Percentiles rank a stretch among this genome's conserved stretches.
phyloP scores from a whole-genome alignment of 2,797 vertebrate genomes.

The Trematomus bernacchii region DNA sequence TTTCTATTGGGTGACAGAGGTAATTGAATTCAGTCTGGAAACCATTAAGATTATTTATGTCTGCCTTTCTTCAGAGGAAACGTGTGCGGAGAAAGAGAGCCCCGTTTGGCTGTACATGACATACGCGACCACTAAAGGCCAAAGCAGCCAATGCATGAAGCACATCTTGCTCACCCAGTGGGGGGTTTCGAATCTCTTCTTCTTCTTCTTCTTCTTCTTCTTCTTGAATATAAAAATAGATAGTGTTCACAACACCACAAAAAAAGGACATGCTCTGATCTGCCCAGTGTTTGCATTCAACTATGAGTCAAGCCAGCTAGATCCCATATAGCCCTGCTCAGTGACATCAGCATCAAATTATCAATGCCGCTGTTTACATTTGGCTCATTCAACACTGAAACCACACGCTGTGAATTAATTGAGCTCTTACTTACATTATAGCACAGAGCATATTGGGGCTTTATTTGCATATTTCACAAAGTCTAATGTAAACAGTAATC shows the following conservation, averaged over 20 bases:
- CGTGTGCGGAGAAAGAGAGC: conserved; percentile 40
- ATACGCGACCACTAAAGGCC: conserved; percentile 38
- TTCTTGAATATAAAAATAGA: conserved; percentile 63
- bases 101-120: conserved; percentile 46
- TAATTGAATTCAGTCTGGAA: conserved; percentile 77
- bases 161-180: conserved; percentile 39
- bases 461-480: background rate
- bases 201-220: conserved; percentile 43
- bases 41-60: conserved; percentile 80
- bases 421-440: conserved; percentile 19
- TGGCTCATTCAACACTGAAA: conserved; percentile 30
- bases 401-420: background rate
- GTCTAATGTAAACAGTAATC: background rate
- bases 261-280: conserved; percentile 29
- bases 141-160: conserved; percentile 27
- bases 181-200: conserved; percentile 53
- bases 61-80: conserved; percentile 56
- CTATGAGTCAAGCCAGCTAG: conserved; percentile 24
- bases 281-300: conserved; percentile 36
- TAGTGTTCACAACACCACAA: conserved; percentile 39
- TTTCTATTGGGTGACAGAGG: conserved; percentile 71
- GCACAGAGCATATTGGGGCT: background rate
- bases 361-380: conserved; percentile 49
- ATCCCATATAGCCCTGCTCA: conserved; percentile 47
- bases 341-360: conserved; percentile 39